These are phyloP conservation scores for Dicranocentrus wangi DNA, from an alignment of 2,888 invertebrate genomes.

Conservation along the genomic window DNA sequence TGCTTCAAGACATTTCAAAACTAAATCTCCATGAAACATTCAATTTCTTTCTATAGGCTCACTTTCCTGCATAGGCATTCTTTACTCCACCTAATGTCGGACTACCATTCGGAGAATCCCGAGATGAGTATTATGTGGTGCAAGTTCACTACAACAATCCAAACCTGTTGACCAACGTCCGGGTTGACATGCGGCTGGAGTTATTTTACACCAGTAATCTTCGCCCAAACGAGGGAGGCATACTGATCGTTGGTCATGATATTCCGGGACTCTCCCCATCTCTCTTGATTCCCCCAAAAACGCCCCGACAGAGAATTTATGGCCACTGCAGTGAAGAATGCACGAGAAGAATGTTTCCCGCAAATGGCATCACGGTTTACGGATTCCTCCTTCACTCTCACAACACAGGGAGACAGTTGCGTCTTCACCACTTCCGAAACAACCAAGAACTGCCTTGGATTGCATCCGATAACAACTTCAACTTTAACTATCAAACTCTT, in stretches of 20 bases:
- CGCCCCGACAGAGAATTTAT: constrained; percentile 33
- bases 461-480: constrained; percentile 31
- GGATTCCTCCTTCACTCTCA: constrained; percentile 47
- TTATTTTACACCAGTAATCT: constrained; percentile 41
- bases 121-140: constrained; percentile 37
- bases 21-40: background rate
- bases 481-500: background rate
- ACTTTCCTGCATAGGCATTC: background rate
- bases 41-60: background rate
- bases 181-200: constrained; percentile 1
- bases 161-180: background rate
- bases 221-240: constrained; percentile 36
- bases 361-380: constrained; percentile 40
- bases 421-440: constrained; percentile 45
- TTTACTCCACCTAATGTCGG: constrained; percentile 35
- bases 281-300: constrained; percentile 40
- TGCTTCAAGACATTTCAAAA: background rate
- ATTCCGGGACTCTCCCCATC: constrained; percentile 29
- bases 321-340: constrained; percentile 51
- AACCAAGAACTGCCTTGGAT: constrained; percentile 37
- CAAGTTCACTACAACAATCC: constrained; percentile 49
- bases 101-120: background rate
- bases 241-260: constrained; percentile 17
- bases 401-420: constrained; percentile 40
- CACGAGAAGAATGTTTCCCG: constrained; percentile 34